These are phyloP conservation scores for Ditylenchus weischeri DNA, from an alignment of 2,888 invertebrate genomes.

Conservation along the genomic window DNA sequence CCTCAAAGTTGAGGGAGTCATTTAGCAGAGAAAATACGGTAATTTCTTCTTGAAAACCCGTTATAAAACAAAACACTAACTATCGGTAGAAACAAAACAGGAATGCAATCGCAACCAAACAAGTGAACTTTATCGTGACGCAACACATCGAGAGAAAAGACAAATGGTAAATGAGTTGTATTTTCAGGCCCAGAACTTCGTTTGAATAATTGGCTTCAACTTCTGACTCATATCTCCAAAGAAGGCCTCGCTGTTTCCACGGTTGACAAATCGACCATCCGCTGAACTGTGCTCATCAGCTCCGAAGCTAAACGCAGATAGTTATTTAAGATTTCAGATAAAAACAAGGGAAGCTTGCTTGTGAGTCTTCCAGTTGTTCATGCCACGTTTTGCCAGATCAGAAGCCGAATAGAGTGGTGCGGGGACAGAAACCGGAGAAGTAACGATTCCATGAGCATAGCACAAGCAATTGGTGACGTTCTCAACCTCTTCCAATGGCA, in stretches of 20 bases:
- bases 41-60: too few relatives aligned
- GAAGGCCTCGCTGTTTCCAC: background rate
- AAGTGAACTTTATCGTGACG: too few relatives aligned
- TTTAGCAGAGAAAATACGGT: too few relatives aligned
- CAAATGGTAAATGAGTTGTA: too few relatives aligned
- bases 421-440: conserved; percentile 33
- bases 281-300: background rate
- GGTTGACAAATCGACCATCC: too few relatives aligned
- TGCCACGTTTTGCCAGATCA: conserved; percentile 36
- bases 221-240: conserved; percentile 15
- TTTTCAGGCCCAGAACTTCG: conserved; percentile 27
- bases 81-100: too few relatives aligned
- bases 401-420: conserved; percentile 17
- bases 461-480: conserved; percentile 27
- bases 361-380: conserved; percentile 38
- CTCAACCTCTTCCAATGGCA: conserved; percentile 23
- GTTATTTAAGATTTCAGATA: background rate
- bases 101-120: too few relatives aligned
- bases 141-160: too few relatives aligned
- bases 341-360: conserved; percentile 10
- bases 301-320: conserved; percentile 2
- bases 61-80: too few relatives aligned
- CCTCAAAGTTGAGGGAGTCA: too few relatives aligned
- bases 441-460: conserved; percentile 37
- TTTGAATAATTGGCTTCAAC: conserved; percentile 19